A percentile compares a stretch with the other conserved stretches of the same genome.
phyloP scores from a whole-genome alignment of 1,140 invertebrate species.

The Diorhabda sublineata region DNA sequence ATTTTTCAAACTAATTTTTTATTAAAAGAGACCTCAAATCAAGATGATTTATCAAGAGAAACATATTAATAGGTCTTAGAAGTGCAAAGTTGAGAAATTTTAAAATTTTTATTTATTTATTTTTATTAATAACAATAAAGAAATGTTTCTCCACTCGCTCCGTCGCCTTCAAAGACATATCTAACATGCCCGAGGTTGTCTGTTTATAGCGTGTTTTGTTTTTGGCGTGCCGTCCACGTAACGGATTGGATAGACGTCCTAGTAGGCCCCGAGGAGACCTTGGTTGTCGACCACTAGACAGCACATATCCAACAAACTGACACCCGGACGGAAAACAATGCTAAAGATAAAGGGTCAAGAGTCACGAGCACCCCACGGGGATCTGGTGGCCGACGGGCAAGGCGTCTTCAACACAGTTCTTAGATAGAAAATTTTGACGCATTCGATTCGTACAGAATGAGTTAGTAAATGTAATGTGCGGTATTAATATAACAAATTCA shows the following conservation, averaged over 20 bases:
- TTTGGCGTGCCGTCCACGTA: conserved; percentile 18
- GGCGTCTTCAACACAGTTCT: background rate
- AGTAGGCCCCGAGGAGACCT: conserved; percentile 16
- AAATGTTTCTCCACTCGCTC: background rate
- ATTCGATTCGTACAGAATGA: too few species aligned
- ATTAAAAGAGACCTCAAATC: too few species aligned
- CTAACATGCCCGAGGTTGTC: background rate
- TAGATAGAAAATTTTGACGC: background rate
- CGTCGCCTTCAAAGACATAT: conserved; percentile 8
- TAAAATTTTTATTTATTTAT: background rate
- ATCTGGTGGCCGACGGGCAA: background rate
- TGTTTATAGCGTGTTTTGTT: conserved; percentile 12
- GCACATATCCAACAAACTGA: conserved; percentile 18
- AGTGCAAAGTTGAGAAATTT: background rate
- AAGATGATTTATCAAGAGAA: too few species aligned
- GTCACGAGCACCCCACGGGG: conserved; percentile 10
- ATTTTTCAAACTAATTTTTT: too few species aligned
- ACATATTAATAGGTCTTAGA: background rate
- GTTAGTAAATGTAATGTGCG: too few species aligned
- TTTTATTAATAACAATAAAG: background rate
- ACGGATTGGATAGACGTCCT: conserved; percentile 11
- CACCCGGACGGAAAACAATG: conserved; percentile 16
- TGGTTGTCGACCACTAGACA: conserved; percentile 14
- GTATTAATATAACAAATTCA: too few species aligned
- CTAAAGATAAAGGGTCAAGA: conserved; percentile 14